Percentiles rank a stretch among this genome's conserved stretches.
Evolutionary conservation across 2,888 invertebrate species (phyloP).

Genomic region (Tenthredo livida): DNA sequence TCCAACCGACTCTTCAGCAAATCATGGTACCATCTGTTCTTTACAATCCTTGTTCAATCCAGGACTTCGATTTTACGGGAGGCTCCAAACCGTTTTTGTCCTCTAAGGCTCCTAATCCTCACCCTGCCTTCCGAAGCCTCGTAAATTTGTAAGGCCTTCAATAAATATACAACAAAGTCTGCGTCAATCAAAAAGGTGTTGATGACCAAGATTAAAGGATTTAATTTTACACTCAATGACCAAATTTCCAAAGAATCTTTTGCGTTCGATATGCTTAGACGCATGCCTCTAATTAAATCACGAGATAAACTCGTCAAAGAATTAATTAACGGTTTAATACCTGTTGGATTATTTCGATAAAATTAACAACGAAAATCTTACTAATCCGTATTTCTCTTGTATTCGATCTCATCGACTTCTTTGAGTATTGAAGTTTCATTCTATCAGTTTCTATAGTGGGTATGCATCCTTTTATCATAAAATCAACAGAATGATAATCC

Average conservation of each 20-base stretch:
- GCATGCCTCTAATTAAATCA: conserved; percentile 1
- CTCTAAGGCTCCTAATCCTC: conserved; percentile 15
- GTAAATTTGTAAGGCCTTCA: not conserved
- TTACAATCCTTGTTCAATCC: conserved; percentile 26
- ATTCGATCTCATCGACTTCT: not conserved
- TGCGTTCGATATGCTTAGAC: not conserved
- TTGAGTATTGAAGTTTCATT: not conserved
- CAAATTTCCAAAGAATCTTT: not conserved
- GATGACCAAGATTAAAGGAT: not conserved
- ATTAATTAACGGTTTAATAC: not conserved
- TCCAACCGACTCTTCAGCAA: not conserved
- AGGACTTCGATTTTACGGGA: not conserved
- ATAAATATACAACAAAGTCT: not conserved
- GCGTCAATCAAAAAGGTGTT: not conserved
- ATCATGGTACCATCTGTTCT: conserved; percentile 14
- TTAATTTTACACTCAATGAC: not conserved
- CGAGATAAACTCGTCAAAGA: not conserved
- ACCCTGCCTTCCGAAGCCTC: not conserved
- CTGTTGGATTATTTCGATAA: not conserved
- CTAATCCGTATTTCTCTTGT: not conserved
- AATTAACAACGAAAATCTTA: not conserved
- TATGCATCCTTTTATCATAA: not conserved
- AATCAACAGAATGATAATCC: not conserved
- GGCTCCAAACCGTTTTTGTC: not conserved
- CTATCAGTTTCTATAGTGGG: not conserved